Conservation (phyloP, 2,888 invertebrate species). For the Branchinecta sandiegonensis region DNA sequence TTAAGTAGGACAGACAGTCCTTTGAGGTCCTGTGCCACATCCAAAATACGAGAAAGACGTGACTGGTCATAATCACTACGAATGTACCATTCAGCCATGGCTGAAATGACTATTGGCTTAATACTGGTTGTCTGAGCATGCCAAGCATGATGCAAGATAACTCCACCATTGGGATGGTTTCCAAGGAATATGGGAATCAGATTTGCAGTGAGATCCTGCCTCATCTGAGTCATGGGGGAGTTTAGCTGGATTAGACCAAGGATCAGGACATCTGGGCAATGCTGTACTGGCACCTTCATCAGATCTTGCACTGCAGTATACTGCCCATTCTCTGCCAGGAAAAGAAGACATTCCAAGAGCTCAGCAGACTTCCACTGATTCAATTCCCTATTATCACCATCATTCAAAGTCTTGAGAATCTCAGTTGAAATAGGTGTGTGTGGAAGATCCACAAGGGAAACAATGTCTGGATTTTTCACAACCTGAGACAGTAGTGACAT, state of each 20-base stretch:
- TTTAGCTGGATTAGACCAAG: constrained; percentile 75
- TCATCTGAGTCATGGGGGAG: constrained; percentile 56
- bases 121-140: constrained; percentile 50
- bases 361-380: constrained; percentile 85
- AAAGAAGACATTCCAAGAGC: constrained; percentile 70
- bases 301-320: constrained; percentile 69
- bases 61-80: constrained; percentile 84
- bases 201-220: constrained; percentile 72
- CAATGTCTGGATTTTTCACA: constrained; percentile 78
- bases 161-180: constrained; percentile 89
- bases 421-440: constrained; percentile 74
- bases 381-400: constrained; percentile 84
- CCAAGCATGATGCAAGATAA: constrained; percentile 94
- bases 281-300: constrained; percentile 77
- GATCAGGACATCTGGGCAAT: constrained; percentile 86
- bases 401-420: constrained; percentile 81
- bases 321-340: constrained; percentile 71
- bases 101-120: constrained; percentile 75
- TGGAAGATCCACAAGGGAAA: constrained; percentile 83
- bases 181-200: constrained; percentile 84
- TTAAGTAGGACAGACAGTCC: constrained; percentile 81
- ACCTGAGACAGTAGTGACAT: constrained; percentile 73
- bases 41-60: constrained; percentile 79
- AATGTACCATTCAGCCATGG: constrained; percentile 95
- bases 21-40: constrained; percentile 81